These are phyloP conservation scores for Otolemur garnettii DNA, from an alignment of 2,113 vertebrate genomes.

Conservation along the genomic window DNA sequence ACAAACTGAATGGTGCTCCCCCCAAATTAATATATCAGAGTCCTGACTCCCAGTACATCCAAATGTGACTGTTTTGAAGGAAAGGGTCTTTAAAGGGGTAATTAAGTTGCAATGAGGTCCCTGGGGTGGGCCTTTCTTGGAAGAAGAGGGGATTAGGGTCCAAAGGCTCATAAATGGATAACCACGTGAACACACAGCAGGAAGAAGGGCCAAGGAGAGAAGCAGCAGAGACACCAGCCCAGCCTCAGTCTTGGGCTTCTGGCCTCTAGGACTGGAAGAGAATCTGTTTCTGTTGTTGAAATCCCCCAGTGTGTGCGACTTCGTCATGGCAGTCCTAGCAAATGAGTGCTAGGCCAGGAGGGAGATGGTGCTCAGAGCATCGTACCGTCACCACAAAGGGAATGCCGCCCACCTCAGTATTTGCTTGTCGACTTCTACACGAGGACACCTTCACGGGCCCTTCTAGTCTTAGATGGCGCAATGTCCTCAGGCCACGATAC, in stretches of 20 bases:
- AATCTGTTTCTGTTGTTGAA: neutral
- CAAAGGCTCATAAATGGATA: neutral
- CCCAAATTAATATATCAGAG: neutral
- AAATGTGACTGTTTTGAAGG: neutral
- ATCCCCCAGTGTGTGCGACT: rapidly evolving
- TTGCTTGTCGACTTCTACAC: neutral
- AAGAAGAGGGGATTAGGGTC: neutral
- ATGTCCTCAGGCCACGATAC: too few species aligned
- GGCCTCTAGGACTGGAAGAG: neutral
- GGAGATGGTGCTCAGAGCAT: rapidly evolving
- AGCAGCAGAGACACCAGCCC: neutral
- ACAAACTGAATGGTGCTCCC: neutral
- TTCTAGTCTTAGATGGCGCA: neutral
- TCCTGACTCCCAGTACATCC: neutral
- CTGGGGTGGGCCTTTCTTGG: neutral
- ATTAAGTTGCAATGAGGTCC: neutral
- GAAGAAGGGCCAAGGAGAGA: neutral
- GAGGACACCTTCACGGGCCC: neutral
- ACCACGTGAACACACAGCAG: neutral
- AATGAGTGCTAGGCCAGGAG: neutral
- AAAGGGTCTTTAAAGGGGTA: neutral
- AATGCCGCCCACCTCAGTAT: neutral
- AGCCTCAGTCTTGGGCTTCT: neutral
- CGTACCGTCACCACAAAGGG: neutral
- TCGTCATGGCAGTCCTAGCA: neutral